phyloP scores from a whole-genome alignment of 2,113 vertebrate genomes.

The Todiramphus saurophagus region DNA sequence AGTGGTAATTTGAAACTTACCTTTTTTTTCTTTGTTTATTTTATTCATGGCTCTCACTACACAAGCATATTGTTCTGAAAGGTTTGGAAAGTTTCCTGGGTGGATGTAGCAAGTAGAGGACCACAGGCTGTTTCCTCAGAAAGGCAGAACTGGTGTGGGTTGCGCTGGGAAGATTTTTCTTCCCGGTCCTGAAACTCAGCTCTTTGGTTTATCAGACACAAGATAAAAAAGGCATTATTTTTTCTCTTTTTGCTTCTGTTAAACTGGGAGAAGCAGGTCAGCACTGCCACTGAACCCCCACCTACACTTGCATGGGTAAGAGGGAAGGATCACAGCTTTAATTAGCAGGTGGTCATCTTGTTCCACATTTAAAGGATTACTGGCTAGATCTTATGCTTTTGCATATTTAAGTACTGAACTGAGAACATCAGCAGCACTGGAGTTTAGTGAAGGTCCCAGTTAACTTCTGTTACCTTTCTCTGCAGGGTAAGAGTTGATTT shows the following conservation, averaged over 20 bases:
- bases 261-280: neutral
- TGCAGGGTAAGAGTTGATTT: neutral
- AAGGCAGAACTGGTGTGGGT: neutral
- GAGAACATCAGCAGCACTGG: neutral
- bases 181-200: neutral
- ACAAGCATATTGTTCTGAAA: neutral
- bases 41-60: neutral
- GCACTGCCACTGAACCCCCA: neutral
- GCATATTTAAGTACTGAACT: neutral
- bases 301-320: neutral
- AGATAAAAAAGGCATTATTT: neutral
- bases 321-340: neutral
- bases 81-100: neutral
- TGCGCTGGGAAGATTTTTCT: neutral
- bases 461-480: neutral
- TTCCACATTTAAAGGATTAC: neutral
- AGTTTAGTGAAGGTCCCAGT: neutral
- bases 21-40: neutral
- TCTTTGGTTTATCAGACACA: neutral
- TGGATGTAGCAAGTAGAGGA: neutral
- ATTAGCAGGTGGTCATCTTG: neutral
- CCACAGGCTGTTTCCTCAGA: neutral
- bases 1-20: neutral
- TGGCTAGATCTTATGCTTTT: neutral
- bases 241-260: neutral